These are phyloP conservation scores for Eurois occulta DNA, from an alignment of 2,888 invertebrate species.

Conservation along the genomic window DNA sequence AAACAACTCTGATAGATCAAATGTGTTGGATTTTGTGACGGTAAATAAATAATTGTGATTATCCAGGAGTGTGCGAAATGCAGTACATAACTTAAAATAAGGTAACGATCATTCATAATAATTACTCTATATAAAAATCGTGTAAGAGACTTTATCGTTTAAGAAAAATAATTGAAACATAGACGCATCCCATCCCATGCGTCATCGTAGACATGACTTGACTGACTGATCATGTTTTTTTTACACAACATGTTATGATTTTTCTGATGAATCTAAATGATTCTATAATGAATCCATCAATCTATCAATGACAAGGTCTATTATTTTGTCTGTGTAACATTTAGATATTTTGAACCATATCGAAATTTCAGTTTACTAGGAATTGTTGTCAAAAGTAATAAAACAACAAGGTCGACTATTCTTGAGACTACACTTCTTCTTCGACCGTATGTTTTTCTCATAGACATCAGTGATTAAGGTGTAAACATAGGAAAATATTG, in stretches of 20 bases:
- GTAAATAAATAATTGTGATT: neutral
- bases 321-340: neutral
- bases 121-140: neutral
- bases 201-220: neutral
- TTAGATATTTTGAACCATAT: neutral
- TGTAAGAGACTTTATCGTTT: neutral
- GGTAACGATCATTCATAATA: conserved; percentile 1
- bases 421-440: neutral
- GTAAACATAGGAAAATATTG: neutral
- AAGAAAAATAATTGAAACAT: neutral
- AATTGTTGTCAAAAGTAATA: neutral
- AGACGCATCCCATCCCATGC: too few species aligned
- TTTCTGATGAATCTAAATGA: neutral
- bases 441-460: neutral
- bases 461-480: neutral
- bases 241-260: neutral
- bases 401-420: neutral
- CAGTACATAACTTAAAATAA: neutral
- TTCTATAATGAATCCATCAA: neutral
- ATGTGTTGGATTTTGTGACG: conserved; percentile 6
- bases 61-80: neutral
- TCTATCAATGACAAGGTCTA: neutral
- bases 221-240: neutral
- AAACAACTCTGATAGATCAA: neutral
- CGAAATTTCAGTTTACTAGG: neutral